Conservation (phyloP, 1,140 invertebrate species). For the Whitmania pigra region DNA sequence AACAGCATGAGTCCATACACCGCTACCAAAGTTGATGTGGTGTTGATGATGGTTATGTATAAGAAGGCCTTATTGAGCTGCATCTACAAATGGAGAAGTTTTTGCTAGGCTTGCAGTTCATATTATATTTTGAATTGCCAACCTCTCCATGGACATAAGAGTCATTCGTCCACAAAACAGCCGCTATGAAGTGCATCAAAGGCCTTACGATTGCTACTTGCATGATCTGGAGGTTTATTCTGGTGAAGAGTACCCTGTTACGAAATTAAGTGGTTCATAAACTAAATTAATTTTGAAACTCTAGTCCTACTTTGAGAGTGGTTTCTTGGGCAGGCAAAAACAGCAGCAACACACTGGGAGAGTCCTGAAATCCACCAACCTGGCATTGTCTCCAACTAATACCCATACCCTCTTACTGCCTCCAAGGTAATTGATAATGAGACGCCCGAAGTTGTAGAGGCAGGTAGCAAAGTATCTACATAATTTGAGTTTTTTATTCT, state of each 20-base stretch:
- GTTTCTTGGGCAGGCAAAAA: conserved; percentile 4
- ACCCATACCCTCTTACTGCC: conserved; percentile 13
- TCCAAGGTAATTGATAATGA: conserved; percentile 18
- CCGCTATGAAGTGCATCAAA: conserved; percentile 10
- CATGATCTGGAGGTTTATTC: conserved; percentile 11
- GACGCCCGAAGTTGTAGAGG: conserved; percentile 19
- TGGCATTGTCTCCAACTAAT: not conserved
- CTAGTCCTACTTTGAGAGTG: conserved; percentile 6
- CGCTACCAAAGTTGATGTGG: conserved; percentile 7
- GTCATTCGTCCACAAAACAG: conserved; percentile 20
- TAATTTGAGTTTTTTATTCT: not conserved
- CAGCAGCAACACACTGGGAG: conserved; percentile 18
- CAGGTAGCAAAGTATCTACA: conserved; percentile 15
- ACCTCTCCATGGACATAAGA: conserved; percentile 18
- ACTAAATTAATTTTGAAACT: not conserved
- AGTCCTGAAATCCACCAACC: conserved; percentile 8
- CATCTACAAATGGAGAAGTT: conserved; percentile 12
- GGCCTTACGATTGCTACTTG: conserved; percentile 19
- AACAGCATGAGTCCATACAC: conserved; percentile 18
- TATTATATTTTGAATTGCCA: not conserved
- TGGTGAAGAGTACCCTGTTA: not conserved
- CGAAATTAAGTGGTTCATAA: not conserved
- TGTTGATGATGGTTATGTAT: conserved; percentile 18
- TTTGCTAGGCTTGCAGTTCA: not conserved
- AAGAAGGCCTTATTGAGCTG: conserved; percentile 12